Evolutionary conservation across 2,888 invertebrate genomes (phyloP).

Genomic region (Caradrina clavipalpis): DNA sequence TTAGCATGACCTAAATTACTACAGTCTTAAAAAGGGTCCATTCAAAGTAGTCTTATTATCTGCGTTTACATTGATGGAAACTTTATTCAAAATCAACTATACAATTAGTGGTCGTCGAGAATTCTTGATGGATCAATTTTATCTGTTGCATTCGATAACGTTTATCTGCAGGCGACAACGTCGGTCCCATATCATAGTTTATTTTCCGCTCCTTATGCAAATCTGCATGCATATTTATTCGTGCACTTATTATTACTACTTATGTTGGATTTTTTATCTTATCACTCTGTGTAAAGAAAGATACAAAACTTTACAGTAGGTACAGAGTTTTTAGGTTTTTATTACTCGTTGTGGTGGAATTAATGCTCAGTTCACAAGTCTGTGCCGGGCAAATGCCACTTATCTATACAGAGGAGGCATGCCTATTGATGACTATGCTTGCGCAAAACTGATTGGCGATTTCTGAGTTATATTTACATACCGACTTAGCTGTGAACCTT

Average conservation of each 20-base stretch:
- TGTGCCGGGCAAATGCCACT: background rate
- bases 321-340: background rate
- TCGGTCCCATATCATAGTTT: conserved; percentile 34
- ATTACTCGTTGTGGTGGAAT: background rate
- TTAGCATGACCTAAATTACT: background rate
- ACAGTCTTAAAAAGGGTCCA: background rate
- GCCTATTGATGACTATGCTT: background rate
- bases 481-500: background rate
- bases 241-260: conserved; percentile 25
- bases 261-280: conserved; percentile 6
- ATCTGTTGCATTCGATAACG: conserved; percentile 35
- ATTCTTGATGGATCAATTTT: conserved; percentile 47
- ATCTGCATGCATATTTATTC: conserved; percentile 28
- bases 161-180: conserved; percentile 42
- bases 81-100: conserved; percentile 18
- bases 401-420: background rate
- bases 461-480: background rate
- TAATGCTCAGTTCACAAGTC: no score
- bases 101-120: conserved; percentile 31
- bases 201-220: conserved; percentile 39
- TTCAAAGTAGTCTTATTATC: background rate
- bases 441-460: background rate
- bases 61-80: conserved; percentile 13
- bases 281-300: conserved; percentile 15
- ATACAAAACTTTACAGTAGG: background rate